phyloP scores from a whole-genome alignment of 2,797 vertebrate species.

The Periparus ater region DNA sequence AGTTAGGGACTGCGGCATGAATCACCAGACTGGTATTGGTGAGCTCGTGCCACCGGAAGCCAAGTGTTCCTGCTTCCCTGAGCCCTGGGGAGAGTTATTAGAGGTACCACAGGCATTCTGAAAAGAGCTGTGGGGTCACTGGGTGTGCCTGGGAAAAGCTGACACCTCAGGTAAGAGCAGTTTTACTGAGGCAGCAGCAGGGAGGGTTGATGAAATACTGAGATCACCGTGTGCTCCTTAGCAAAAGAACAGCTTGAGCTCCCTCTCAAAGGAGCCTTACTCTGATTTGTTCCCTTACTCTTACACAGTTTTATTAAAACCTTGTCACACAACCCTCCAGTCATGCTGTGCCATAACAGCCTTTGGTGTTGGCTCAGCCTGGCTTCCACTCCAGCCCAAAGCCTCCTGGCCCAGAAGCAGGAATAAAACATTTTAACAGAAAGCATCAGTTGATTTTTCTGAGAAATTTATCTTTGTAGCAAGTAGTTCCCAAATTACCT shows the following conservation, averaged over 20 bases:
- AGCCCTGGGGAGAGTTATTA: neutral
- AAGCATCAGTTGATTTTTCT: neutral
- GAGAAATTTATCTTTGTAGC: neutral
- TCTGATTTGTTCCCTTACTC: neutral
- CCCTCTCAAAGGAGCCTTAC: neutral
- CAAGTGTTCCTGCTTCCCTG: neutral
- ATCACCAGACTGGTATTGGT: fast-evolving
- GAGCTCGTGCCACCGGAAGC: fast-evolving
- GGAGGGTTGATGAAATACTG: neutral
- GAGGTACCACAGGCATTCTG: neutral
- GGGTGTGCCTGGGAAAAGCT: neutral
- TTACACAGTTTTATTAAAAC: neutral
- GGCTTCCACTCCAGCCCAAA: neutral
- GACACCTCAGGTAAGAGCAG: neutral
- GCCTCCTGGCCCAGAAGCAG: neutral
- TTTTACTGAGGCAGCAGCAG: neutral
- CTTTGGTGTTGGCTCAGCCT: neutral
- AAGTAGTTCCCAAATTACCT: neutral
- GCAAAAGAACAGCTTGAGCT: neutral
- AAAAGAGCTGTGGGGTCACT: neutral
- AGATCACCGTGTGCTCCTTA: fast-evolving
- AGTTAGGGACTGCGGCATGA: neutral
- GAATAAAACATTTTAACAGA: neutral
- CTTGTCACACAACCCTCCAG: neutral
- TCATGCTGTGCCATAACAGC: fast-evolving